Evolutionary conservation across 2,888 invertebrate species (phyloP).

Genomic region (Stenotaenia linearis): DNA sequence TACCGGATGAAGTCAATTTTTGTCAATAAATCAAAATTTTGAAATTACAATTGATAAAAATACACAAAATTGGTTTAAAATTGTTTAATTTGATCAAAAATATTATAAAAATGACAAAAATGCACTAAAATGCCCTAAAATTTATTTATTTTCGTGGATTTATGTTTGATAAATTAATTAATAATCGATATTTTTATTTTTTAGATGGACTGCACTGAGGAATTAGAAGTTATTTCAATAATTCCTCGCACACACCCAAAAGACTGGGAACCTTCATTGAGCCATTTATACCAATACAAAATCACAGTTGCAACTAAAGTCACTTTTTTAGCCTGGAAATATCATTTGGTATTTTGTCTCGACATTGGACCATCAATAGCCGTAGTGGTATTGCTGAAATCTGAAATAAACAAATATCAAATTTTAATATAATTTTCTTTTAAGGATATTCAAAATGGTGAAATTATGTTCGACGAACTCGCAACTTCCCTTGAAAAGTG

Average conservation of each 20-base stretch:
- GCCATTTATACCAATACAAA: slow-evolving; percentile 44
- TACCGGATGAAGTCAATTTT: no score
- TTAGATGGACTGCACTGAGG: slow-evolving; percentile 52
- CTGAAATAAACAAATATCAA: not conserved
- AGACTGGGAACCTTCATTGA: slow-evolving; percentile 52
- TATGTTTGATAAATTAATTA: no score
- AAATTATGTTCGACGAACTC: slow-evolving; percentile 47
- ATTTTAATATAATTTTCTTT: slow-evolving; percentile 28
- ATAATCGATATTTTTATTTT: slow-evolving; percentile 38
- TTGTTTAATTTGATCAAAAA: no score
- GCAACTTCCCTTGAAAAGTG: slow-evolving; percentile 44
- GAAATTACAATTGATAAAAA: no score
- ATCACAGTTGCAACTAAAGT: slow-evolving; percentile 57
- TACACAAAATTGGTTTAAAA: no score
- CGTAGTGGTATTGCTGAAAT: slow-evolving; percentile 54
- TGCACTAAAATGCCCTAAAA: no score
- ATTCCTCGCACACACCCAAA: slow-evolving; percentile 54
- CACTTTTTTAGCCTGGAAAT: slow-evolving; percentile 63
- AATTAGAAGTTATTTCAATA: slow-evolving; percentile 60
- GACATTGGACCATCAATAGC: slow-evolving; percentile 72
- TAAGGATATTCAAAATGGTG: slow-evolving; percentile 47
- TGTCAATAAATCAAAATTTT: no score
- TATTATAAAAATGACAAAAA: slow-evolving; percentile 1
- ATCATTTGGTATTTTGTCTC: slow-evolving; percentile 66
- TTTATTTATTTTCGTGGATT: no score